A percentile compares a stretch with the other conserved stretches of the same genome.
These are phyloP conservation scores for Cistogaster globosa DNA, from an alignment of 2,888 invertebrate genomes.

Conservation along the genomic window DNA sequence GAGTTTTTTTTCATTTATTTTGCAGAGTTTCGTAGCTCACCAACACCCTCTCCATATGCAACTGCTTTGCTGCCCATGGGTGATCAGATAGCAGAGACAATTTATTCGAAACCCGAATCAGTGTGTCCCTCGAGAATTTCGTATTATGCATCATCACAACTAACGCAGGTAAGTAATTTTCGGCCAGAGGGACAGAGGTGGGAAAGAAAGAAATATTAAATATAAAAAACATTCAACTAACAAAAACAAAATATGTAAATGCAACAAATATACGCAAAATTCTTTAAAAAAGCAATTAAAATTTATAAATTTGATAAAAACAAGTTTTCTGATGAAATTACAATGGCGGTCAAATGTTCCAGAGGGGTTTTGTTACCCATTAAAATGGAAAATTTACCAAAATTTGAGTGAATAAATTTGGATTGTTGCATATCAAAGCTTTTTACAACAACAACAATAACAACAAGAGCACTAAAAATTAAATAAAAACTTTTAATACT, in stretches of 20 bases:
- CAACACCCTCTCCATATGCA: constrained; percentile 89
- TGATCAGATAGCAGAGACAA: constrained; percentile 81
- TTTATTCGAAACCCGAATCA: constrained; percentile 86
- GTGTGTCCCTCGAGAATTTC: constrained; percentile 87
- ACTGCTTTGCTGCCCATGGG: constrained; percentile 86
- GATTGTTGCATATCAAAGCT: not conserved
- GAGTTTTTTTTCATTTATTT: constrained; percentile 49
- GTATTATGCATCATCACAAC: constrained; percentile 91
- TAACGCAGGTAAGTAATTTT: constrained; percentile 85
- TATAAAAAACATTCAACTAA: constrained; percentile 6
- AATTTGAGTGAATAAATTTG: not conserved
- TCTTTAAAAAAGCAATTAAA: constrained; percentile 63
- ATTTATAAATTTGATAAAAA: constrained; percentile 56
- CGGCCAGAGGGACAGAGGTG: not conserved
- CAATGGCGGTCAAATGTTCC: constrained; percentile 6
- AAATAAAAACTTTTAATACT: constrained; percentile 14
- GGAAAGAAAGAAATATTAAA: not conserved
- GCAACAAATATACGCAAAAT: constrained; percentile 12
- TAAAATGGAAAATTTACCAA: not conserved
- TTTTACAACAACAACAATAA: no score
- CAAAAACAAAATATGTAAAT: constrained; percentile 1
- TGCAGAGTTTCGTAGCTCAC: constrained; percentile 81
- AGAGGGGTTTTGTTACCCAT: constrained; percentile 4
- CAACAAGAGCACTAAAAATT: no score
- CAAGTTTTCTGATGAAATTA: constrained; percentile 53